A percentile compares a stretch with the other conserved stretches of the same genome.
phyloP scores from a whole-genome alignment of 2,113 vertebrate genomes.

The Meleagris gallopavo region DNA sequence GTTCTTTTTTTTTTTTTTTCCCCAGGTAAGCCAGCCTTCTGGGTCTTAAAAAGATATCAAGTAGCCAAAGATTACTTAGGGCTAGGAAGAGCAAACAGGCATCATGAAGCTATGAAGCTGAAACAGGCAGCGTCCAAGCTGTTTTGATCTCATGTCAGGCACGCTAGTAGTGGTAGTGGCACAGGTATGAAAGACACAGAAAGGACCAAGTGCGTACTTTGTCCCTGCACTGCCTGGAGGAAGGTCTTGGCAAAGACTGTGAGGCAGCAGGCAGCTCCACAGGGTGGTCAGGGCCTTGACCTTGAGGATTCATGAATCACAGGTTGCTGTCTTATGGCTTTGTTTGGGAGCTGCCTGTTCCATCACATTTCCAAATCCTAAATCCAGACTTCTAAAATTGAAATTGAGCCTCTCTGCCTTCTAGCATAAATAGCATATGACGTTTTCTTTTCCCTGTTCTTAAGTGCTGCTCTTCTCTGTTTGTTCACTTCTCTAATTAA shows the following conservation, averaged over 20 bases:
- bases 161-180: neutral
- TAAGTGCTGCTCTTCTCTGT: neutral
- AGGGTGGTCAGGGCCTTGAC: neutral
- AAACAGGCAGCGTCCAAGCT: neutral
- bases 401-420: neutral
- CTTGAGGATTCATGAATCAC: neutral
- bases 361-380: slow-evolving; percentile 4
- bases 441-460: neutral
- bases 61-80: neutral
- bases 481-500: neutral
- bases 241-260: neutral
- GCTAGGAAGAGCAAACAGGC: neutral
- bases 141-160: neutral
- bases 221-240: neutral
- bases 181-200: neutral
- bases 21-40: neutral
- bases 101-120: neutral
- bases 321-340: neutral
- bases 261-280: neutral
- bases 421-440: neutral
- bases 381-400: neutral
- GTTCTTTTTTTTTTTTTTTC: neutral
- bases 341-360: neutral
- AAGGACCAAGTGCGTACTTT: neutral
- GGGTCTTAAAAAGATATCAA: neutral